A percentile compares a stretch with the other conserved stretches of the same genome.
Conservation (phyloP, 2,888 invertebrate genomes). For the Automeris io region DNA sequence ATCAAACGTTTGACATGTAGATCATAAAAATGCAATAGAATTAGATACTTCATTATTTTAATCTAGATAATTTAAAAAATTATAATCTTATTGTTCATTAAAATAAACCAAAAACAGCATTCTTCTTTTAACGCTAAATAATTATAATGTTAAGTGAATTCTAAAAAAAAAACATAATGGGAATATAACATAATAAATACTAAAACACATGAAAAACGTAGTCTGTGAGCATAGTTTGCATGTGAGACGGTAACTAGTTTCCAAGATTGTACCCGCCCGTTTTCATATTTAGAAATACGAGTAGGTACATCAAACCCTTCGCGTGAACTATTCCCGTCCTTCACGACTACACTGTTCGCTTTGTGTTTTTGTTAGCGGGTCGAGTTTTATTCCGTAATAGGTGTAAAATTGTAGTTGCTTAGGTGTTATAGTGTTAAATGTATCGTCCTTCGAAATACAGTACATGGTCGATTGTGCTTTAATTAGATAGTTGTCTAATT, state of each 20-base stretch:
- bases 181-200: no score
- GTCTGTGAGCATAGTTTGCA: not conserved
- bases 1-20: no score
- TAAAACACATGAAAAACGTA: not conserved
- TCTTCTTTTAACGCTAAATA: no score
- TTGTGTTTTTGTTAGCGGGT: not conserved
- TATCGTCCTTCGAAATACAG: not conserved
- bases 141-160: no score
- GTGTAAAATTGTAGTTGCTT: no score
- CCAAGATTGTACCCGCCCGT: not conserved
- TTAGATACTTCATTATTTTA: no score
- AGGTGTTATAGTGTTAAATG: not conserved
- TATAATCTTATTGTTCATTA: no score
- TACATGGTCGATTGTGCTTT: no score
- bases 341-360: not conserved
- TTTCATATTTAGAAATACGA: constrained; percentile 2
- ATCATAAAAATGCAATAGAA: no score
- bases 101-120: no score
- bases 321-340: constrained; percentile 5
- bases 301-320: not conserved
- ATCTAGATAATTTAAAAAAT: no score
- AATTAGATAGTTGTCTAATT: no score
- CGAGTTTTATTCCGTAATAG: not conserved
- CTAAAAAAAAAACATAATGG: not conserved
- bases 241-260: not conserved